These are phyloP conservation scores for Epizoanthus stellaris DNA, from an alignment of 92 coral and sea anemone genomes.

Conservation along the genomic window DNA sequence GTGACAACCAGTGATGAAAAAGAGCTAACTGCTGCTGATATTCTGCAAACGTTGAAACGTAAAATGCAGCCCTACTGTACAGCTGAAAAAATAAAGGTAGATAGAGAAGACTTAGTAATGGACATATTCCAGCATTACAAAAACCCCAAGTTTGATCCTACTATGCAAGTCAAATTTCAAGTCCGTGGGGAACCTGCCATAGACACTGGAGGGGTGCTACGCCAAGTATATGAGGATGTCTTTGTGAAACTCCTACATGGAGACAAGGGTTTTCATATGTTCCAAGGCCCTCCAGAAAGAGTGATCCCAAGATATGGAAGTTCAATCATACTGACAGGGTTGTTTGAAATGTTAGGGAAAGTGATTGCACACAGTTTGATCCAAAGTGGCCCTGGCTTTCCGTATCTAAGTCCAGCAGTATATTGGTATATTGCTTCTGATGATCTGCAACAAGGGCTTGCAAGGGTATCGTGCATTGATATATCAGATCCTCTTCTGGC, in stretches of 20 bases:
- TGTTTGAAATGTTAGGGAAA: conserved; percentile 58
- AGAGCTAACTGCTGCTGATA: conserved; percentile 35
- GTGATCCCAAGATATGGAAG: conserved; percentile 59
- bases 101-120: conserved; percentile 59
- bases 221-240: conserved; percentile 49
- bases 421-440: conserved; percentile 36
- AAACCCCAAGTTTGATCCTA: neutral
- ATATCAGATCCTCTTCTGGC: conserved; percentile 16
- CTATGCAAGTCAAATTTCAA: conserved; percentile 50
- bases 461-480: conserved; percentile 56
- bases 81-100: conserved; percentile 62
- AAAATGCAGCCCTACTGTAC: conserved; percentile 46
- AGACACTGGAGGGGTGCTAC: conserved; percentile 59
- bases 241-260: conserved; percentile 41
- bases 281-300: conserved; percentile 47
- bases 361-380: neutral
- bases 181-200: conserved; percentile 58
- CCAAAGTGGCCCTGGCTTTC: conserved; percentile 65
- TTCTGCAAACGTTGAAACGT: conserved; percentile 33
- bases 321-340: conserved; percentile 42
- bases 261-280: conserved; percentile 30
- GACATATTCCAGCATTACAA: conserved; percentile 68
- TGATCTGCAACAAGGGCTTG: conserved; percentile 58
- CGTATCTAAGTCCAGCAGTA: conserved; percentile 55
- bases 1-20: neutral